Base-by-base conservation (phyloP, 2,113 vertebrate species). In the Anolis sagrei region DNA sequence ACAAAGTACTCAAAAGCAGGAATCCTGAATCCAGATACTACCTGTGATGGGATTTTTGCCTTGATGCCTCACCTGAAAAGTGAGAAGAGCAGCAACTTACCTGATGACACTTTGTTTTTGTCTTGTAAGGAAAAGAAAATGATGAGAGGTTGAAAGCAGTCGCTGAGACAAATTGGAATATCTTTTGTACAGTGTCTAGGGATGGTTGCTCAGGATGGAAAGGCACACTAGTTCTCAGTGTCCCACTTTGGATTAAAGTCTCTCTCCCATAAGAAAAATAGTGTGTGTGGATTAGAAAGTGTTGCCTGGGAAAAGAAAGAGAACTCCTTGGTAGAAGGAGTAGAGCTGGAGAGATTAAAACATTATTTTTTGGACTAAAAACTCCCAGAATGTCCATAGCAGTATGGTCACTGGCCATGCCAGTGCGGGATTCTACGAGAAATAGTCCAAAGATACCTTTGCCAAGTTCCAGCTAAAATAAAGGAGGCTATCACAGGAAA, bases 291-390 rank as follows among this genome's bases (percentile, higher is more conserved):
- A 70, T 2, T 64, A 10, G 13, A 75, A 75, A 13, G 48, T 14
- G 34, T 64, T 16, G 32, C 54, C n/a, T 14, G n/a, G 32, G 34
- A n/a, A 48, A 11, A 18, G 6, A 36, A 21, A 29, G 86, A 92
- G 87, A 58, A 88, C 82, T 85, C 86, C 85, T 89, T 89, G 91
- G 83, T 34, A 5, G 58, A 39, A 1, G 85, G 79, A 90, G 27
- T n/a, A 87, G 62, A 81, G 86, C 79, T 76, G 7, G n/a, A 66
- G n/a, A 81, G 85, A 62, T 29, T 82, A 88, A 74, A 68, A 81
- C 36, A 58, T 58, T 58, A 58, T 54, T 10, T 54, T 10, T 54
- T 54, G 51, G 51, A 10, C 14, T 54, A 54, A 13, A n/a, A 54
- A 54, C 51, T 54, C 51, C 51, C 51, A 58, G 54, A 58, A 58